phyloP scores from a whole-genome alignment of 2,113 vertebrate species.

The Indicator maculatus region DNA sequence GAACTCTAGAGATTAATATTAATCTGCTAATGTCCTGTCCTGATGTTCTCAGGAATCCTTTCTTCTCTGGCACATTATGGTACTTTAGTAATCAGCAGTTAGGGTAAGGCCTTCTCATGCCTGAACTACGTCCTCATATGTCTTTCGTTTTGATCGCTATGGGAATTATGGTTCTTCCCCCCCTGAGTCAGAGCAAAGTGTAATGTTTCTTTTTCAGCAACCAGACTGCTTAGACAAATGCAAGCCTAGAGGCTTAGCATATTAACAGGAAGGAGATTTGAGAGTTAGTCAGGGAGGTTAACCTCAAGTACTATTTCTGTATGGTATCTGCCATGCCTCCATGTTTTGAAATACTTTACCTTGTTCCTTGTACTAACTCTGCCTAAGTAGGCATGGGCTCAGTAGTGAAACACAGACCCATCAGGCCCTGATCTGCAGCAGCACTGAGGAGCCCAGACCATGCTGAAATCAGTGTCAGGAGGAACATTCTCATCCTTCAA shows the following conservation, averaged over 20 bases:
- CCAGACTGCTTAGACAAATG: background rate
- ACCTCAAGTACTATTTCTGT: background rate
- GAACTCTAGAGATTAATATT: conserved; percentile 81
- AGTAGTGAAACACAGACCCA: background rate
- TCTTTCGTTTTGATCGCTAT: conserved; percentile 69
- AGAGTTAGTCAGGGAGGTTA: background rate
- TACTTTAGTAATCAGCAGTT: conserved; percentile 68
- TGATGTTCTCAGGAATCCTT: conserved; percentile 70
- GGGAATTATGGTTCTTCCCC: conserved; percentile 47
- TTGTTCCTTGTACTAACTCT: background rate
- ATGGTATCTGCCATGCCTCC: background rate
- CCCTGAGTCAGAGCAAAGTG: conserved; percentile 52
- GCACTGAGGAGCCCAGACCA: background rate
- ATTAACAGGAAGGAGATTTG: background rate
- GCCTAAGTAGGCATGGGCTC: background rate
- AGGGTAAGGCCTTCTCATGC: conserved; percentile 63
- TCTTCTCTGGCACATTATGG: conserved; percentile 68
- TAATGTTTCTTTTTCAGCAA: background rate
- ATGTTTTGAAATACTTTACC: background rate
- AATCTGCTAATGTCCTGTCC: conserved; percentile 80
- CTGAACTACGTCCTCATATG: conserved; percentile 53
- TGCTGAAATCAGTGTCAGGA: background rate
- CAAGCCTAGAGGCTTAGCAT: background rate
- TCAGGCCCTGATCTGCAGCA: background rate
- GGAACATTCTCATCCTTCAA: background rate